Evolutionary conservation across 1,140 invertebrate genomes (phyloP), one percentile per base, ranked within the genome.

Genomic region (Drosophila pachea): DNA sequence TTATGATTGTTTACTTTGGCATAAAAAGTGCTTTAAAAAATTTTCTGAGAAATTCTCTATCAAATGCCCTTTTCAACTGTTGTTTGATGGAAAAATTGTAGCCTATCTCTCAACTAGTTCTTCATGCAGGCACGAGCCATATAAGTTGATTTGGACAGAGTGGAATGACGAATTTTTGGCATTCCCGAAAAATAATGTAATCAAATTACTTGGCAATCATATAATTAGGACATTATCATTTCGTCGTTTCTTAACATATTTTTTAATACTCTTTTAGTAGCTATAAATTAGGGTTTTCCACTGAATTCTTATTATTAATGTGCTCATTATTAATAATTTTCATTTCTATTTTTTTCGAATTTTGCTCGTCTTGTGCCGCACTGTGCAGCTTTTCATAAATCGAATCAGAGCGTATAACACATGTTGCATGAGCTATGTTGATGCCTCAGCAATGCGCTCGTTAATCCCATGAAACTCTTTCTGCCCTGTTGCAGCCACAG

Each of bases 391-490:
- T 31, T 55, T 52, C 33, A 32, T 9, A 16, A 45, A 16, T 45
- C 40, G 7, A 56, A 56, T 16, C 29, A 43, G 40, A 56, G 54
- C 54, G 29, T 2, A 9, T 0, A 56, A 56, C 54, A 56, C 40
- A 40, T 56, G 40, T 43, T 7, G 29, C 54, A 9, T n/a, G 14
- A 47, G 53, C 53, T 35, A n/a, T 31, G 29, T 4, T 38, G 29
- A 40, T 52, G 52, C 52, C 22, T 0, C 40, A 16, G 42, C 31
- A 33, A 47, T 47, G 9, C 2, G 55, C 5, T 45, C 22, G 12
- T 14, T 59, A 59, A 59, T 59, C 40, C 43, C 55, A 22, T 7
- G 16, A 50, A 58, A 67, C 55, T 60, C 64, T 67, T 60, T 60
- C 45, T 42, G 53, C 54, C 22, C 32, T n/a, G 29, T 12, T 32